Evolutionary conservation across 2,113 vertebrate genomes (phyloP), one percentile per base, ranked within the genome.

Genomic region (rabbit (Oryctolagus cuniculus)): DNA sequence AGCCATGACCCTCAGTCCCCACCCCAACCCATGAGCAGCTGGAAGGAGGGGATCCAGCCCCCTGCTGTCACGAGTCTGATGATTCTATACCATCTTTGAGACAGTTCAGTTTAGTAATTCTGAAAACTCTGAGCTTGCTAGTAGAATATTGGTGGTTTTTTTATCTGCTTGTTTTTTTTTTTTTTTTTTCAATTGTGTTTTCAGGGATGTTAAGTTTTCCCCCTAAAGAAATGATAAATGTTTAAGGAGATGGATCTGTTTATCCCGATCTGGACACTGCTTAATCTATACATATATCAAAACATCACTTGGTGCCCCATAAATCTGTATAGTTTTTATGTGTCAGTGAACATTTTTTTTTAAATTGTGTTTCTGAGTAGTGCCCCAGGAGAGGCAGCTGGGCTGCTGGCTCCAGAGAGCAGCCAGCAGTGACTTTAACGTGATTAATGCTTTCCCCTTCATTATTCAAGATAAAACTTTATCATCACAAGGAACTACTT

Each of bases 401-500:
- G 72, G 55, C 58, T 36, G 9, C 25, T 77, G 84, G 73, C 70
- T 95, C 74, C 75, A 34, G 73, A 84, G 92, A 69, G 90, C 78
- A 70, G 78, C 80, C 24, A 9, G 19, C 17, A 79, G 55, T 64
- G 93, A 84, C 94, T 89, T 92, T 66, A 77, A 77, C 55, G 79
- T 95, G 96, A 97, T 93, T 85, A 93, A 93, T 97, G 89, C 63
- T 77, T 36, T 31, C 25, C 69, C 89, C 51, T 78, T 95, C 80
- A n/a, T 96, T 93, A 75, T 93, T 96, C 84, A 91, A 91, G 91
- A 94, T 96, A 85, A 94, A 95, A 94, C 84, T 95, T 96, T 74
- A 96, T 95, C 94, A 81, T 91, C 55, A 34, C 67, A 22, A 84
- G 87, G 89, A 96, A 51, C 93, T 79, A 87, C 94, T 96, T 96